These are phyloP conservation scores for Rhinophrynus dorsalis DNA, from an alignment of 2,797 vertebrate genomes.

Conservation along the genomic window DNA sequence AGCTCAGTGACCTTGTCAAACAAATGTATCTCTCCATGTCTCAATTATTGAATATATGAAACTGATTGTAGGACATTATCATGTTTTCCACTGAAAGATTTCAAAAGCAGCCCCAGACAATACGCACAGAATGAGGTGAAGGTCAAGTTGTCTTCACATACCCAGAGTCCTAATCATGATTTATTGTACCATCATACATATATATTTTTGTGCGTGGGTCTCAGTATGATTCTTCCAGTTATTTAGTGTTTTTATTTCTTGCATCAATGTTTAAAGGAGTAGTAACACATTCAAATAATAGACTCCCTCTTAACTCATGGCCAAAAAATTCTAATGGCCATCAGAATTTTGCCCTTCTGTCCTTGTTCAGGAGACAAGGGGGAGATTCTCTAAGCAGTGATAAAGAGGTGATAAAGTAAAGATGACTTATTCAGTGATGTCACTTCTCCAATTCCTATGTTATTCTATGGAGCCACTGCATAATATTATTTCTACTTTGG, in stretches of 20 bases:
- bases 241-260: neutral
- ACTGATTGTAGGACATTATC: slow-evolving; percentile 15
- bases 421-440: no score
- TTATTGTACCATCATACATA: neutral
- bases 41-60: neutral
- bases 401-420: no score
- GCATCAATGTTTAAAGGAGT: neutral
- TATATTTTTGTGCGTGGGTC: neutral
- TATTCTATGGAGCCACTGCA: no score
- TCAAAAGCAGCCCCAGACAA: neutral
- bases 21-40: neutral
- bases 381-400: no score
- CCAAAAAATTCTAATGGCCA: no score
- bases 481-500: no score
- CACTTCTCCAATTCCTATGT: no score
- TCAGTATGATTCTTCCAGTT: neutral
- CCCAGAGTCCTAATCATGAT: neutral
- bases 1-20: slow-evolving; percentile 10
- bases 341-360: no score
- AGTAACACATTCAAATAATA: no score
- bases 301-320: no score
- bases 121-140: neutral
- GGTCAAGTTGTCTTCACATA: slow-evolving; percentile 8
- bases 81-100: slow-evolving; percentile 1
- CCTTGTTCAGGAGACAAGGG: no score